phyloP scores from a whole-genome alignment of 2,888 invertebrate genomes.

The Orchestes rusci region DNA sequence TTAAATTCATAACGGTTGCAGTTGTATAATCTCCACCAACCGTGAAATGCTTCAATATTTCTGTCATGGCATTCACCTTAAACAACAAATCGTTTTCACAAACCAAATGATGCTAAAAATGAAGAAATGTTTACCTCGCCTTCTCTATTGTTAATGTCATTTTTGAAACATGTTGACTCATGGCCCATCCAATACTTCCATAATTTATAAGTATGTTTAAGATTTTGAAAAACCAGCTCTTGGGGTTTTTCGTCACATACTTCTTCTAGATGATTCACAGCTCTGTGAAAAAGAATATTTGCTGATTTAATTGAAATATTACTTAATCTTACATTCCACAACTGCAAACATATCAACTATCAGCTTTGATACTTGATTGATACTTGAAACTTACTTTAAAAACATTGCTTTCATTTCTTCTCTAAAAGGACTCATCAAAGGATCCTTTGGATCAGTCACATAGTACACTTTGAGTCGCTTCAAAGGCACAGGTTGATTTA shows the following conservation, averaged over 20 bases:
- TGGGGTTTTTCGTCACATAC: conserved; percentile 31
- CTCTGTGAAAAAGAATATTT: conserved; percentile 34
- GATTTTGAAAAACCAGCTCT: conserved; percentile 39
- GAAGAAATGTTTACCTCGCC: conserved; percentile 40
- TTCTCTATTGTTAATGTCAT: conserved; percentile 56
- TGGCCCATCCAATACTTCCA: conserved; percentile 78
- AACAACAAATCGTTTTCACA: too few relatives aligned
- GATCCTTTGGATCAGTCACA: conserved; percentile 67
- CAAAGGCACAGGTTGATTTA: conserved; percentile 57
- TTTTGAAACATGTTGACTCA: conserved; percentile 58
- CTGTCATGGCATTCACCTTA: conserved; percentile 47
- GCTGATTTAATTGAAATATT: too few relatives aligned
- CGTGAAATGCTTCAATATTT: conserved; percentile 58
- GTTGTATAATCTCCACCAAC: conserved; percentile 55
- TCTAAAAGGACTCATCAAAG: conserved; percentile 63
- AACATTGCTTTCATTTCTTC: conserved; percentile 50
- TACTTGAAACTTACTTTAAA: conserved; percentile 36
- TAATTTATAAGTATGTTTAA: conserved; percentile 54
- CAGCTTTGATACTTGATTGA: too few relatives aligned
- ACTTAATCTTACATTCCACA: too few relatives aligned
- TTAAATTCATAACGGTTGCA: conserved; percentile 59
- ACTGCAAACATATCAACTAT: too few relatives aligned
- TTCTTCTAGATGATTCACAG: conserved; percentile 43
- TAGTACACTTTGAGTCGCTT: conserved; percentile 68
- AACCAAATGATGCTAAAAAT: too few relatives aligned